Evolutionary conservation across 2,113 vertebrate species (phyloP), one percentile per base, ranked within the genome.

Genomic region (Rhabdomys dilectus): DNA sequence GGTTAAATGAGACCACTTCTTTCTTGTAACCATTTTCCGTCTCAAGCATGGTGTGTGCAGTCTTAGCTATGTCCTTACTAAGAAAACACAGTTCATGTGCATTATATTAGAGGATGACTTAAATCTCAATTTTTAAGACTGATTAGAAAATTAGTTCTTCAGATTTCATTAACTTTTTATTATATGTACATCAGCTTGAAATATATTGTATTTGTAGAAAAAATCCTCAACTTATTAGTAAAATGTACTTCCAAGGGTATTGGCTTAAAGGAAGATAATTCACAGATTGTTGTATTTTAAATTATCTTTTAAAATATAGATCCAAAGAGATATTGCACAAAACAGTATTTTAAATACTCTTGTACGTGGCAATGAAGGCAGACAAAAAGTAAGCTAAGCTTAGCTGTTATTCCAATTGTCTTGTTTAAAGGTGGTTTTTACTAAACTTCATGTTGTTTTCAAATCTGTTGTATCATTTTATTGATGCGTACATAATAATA

Each of bases 111-210:
- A 51, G 88, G 15, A 51, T 45, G 75, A 95, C 62, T 91, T 66
- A 76, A 80, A 73, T 91, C 26, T 56, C 21, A 31, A 21, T 64
- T 93, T 94, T 91, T 73, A 51, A 88, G 95, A 93, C 56, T 94
- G 80, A 95, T 85, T 39, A 66, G 58, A 92, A 96, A 97, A 89
- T 92, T 3, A 88, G 42, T 96, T 94, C 42, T 91, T 93, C 56
- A 95, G 82, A 86, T 90, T 80, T 87, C 51, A 92, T 82, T 75
- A 93, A 93, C 72, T 95, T 94, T 92, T 91, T 26, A 94, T 4
- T 56, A 78, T 96, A 89, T 62, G 90, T 29, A 84, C 60, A 92
- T 31, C 82, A 60, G 10, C 36, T 84, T 77, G 34, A 31, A 90
- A 62, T 77, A 93, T 78, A 93, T 34, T 48, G 15, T 36, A 95